Percentiles rank a stretch among this genome's conserved stretches.
Evolutionary conservation across 2,113 vertebrate species (phyloP).

Genomic region (Pogona vitticeps): DNA sequence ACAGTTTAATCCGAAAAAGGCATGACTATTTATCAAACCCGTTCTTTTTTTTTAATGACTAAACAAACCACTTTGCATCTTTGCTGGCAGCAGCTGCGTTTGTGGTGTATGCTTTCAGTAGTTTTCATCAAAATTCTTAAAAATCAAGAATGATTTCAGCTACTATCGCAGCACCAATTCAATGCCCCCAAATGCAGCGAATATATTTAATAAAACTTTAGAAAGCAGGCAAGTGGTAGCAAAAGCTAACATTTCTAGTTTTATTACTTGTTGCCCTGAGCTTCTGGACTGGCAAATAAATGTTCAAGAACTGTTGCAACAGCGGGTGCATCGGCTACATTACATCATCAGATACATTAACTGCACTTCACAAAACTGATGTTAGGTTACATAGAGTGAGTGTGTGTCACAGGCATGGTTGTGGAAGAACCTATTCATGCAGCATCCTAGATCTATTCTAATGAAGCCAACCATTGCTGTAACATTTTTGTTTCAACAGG

Average conservation of each 20-base stretch:
- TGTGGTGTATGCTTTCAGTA: constrained; percentile 2
- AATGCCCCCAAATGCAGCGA: constrained; percentile 57
- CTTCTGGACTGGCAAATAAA: no score
- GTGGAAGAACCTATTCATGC: background rate
- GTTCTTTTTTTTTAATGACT: constrained; percentile 32
- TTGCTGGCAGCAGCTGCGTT: constrained; percentile 63
- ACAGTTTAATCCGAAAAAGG: constrained; percentile 76
- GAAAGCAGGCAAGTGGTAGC: no score
- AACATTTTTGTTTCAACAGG: background rate
- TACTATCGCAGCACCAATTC: constrained; percentile 52
- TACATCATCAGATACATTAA: background rate
- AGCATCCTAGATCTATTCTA: background rate
- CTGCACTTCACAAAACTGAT: background rate
- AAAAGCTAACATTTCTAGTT: no score
- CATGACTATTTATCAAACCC: constrained; percentile 75
- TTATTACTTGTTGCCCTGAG: no score
- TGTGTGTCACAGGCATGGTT: background rate
- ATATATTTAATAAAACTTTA: constrained; percentile 67
- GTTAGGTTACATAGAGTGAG: background rate
- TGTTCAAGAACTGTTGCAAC: no score
- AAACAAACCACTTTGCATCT: constrained; percentile 61
- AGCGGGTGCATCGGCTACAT: background rate
- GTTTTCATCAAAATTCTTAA: constrained; percentile 50
- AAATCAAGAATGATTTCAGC: constrained; percentile 34
- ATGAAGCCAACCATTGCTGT: background rate